A percentile compares a stretch with the other conserved stretches of the same genome.
Conservation (phyloP, 2,888 invertebrate genomes). For the Zonitis immaculata region DNA sequence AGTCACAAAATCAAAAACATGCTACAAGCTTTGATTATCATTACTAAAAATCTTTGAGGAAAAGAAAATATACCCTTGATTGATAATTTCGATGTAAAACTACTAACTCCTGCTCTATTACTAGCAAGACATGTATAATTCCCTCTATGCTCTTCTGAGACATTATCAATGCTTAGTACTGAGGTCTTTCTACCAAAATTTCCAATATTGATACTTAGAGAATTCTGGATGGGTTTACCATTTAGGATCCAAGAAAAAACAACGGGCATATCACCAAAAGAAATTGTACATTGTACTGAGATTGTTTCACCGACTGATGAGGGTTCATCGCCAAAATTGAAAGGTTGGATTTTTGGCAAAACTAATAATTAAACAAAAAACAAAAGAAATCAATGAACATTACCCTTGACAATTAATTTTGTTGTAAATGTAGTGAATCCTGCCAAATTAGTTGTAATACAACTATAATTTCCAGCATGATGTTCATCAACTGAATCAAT, state of each 20-base stretch:
- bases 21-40: too few species aligned
- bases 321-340: constrained; percentile 54
- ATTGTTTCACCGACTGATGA: constrained; percentile 54
- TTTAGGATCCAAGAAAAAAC: constrained; percentile 72
- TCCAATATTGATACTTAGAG: constrained; percentile 51
- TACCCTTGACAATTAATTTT: constrained; percentile 55
- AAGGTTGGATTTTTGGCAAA: constrained; percentile 3
- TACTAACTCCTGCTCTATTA: constrained; percentile 41
- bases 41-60: too few species aligned
- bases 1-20: background rate
- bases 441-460: constrained; percentile 52
- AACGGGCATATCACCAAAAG: constrained; percentile 75
- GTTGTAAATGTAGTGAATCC: constrained; percentile 51
- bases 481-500: constrained; percentile 54
- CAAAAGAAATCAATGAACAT: constrained; percentile 13
- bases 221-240: constrained; percentile 53
- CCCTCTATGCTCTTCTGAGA: constrained; percentile 52
- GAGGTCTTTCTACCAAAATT: constrained; percentile 63
- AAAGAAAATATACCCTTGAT: constrained; percentile 56
- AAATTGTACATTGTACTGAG: constrained; percentile 54
- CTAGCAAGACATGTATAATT: constrained; percentile 53
- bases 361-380: constrained; percentile 2
- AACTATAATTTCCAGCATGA: constrained; percentile 56
- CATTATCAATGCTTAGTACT: constrained; percentile 57
- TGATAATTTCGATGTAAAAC: constrained; percentile 39